Evolutionary conservation across 2,113 vertebrate genomes (phyloP), one percentile per base, ranked within the genome.

Genomic region (Phylloscopus whistleri): DNA sequence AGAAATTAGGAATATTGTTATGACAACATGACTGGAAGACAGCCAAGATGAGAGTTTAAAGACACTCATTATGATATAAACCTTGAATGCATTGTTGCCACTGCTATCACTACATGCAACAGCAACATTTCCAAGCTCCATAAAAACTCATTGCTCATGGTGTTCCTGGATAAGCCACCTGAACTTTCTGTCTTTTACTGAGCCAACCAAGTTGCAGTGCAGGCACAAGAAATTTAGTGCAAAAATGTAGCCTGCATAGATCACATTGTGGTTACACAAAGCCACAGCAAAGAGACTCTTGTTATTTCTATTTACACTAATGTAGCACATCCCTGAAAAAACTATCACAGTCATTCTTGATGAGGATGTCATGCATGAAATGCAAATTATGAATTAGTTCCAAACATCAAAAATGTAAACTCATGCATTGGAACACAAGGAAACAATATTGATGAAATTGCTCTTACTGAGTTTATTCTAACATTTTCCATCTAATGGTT

Each of bases 351-450:
- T 84, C 41, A 51, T 74, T 91, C 63, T 83, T 81, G 64, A 86
- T 90, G 87, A 95, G 67, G 67, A 80, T 67, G 55, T 77, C 79
- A 84, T 75, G 79, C 83, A 72, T 86, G 72, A 95, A 94, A 88
- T 75, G 31, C 64, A 96, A 94, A 94, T 93, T 88, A 59, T 48
- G n/a, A 95, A 92, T 59, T 56, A 78, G 73, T 92, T 87, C 68
- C 64, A 90, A 83, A 86, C 41, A 77, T 55, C 55, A 94, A 80
- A 94, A 94, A 55, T 72, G 14, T 80, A 83, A 87, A 58, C 37
- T 11, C 43, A n/a, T 86, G 49, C 31, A 53, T 84, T 67, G 41
- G n/a, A 84, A 77, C n/a, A 81, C 80, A 93, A 93, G n/a, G 48
- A 88, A 96, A 86, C 73, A 84, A 81, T 92, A 90, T 46, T 70